Percentiles rank a stretch among this genome's conserved stretches.
phyloP scores from a whole-genome alignment of 2,797 vertebrate species.

The Enoplosus armatus region DNA sequence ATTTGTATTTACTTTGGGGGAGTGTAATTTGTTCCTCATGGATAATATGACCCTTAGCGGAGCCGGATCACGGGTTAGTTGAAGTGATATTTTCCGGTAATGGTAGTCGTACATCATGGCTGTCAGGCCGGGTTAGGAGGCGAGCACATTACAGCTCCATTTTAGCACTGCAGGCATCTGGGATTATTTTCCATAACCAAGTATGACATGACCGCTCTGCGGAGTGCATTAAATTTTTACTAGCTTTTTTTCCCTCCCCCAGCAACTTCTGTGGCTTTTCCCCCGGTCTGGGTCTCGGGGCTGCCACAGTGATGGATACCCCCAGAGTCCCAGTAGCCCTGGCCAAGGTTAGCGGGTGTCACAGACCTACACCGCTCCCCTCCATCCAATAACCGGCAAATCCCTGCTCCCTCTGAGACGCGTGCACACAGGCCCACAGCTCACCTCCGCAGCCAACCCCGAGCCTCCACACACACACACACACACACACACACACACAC shows the following conservation, averaged over 20 bases:
- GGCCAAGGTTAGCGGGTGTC: slow-evolving; percentile 91
- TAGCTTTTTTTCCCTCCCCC: slow-evolving; percentile 89
- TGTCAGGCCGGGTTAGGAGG: slow-evolving; percentile 99
- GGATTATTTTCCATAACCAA: slow-evolving; percentile 99
- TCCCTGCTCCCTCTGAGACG: slow-evolving; percentile 73
- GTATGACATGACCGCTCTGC: slow-evolving; percentile 99
- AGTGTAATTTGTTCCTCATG: slow-evolving; percentile 99
- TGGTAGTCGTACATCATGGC: slow-evolving; percentile 99
- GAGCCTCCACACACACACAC: slow-evolving; percentile 11
- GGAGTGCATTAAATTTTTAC: slow-evolving; percentile 99
- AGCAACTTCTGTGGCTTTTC: slow-evolving; percentile 90
- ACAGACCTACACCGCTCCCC: slow-evolving; percentile 82
- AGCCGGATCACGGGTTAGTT: slow-evolving; percentile 99
- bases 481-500: slow-evolving; percentile 11
- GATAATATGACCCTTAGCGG: slow-evolving; percentile 99
- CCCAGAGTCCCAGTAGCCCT: slow-evolving; percentile 86
- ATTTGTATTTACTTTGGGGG: slow-evolving; percentile 99
- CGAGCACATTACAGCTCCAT: slow-evolving; percentile 99
- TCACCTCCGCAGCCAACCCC: slow-evolving; percentile 18
- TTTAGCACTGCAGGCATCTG: slow-evolving; percentile 99
- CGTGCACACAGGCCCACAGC: slow-evolving; percentile 24
- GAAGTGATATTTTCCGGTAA: slow-evolving; percentile 99
- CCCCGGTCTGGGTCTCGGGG: slow-evolving; percentile 84
- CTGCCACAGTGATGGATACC: slow-evolving; percentile 90
- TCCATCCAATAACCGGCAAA: slow-evolving; percentile 80